Evolutionary conservation across 1,140 invertebrate species (phyloP), one percentile per base, ranked within the genome.

Genomic region (Drosophila willistoni): DNA sequence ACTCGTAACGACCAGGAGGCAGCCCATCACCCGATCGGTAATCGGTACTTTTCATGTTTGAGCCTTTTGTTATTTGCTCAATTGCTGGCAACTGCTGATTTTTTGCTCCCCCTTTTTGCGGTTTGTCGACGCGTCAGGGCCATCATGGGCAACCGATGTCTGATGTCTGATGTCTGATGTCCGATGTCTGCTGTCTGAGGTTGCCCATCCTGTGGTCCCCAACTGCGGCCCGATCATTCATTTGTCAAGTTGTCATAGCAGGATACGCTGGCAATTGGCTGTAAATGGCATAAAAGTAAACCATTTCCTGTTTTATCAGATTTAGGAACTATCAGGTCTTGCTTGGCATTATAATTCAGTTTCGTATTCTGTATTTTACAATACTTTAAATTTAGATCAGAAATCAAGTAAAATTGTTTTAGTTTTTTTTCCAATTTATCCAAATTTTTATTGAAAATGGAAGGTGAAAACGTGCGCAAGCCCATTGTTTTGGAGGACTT

Each of bases 171-270:
- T 44, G 59, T 57, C 73, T 69, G 47, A 7, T 14, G 59, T 17
- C 63, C 34, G 36, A 7, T 65, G 64, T 64, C 54, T 41, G 73
- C 39, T 65, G 76, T 47, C 74, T 82, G 79, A 82, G 79, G 80
- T 82, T 71, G 62, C 66, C 79, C 79, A 60, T 74, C 77, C 68
- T 84, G 81, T 67, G 81, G 81, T 67, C 51, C 63, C 13, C 61
- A 71, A 75, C 71, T 74, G 79, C 59, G 81, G 68, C 68, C 60
- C 83, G 83, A 87, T 86, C 83, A 79, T 82, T 85, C 78, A 81
- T 85, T 86, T 87, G 83, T 86, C 83, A 87, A 83, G 76, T 77
- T 80, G 83, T 86, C 83, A 82, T 72, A 62, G 47, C 62, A 77
- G 61, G 55, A 56, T 64, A 59, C 55, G 67, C 68, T 65, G 62